phyloP scores from a whole-genome alignment of 2,797 vertebrate genomes.

The Agapornis canus region DNA sequence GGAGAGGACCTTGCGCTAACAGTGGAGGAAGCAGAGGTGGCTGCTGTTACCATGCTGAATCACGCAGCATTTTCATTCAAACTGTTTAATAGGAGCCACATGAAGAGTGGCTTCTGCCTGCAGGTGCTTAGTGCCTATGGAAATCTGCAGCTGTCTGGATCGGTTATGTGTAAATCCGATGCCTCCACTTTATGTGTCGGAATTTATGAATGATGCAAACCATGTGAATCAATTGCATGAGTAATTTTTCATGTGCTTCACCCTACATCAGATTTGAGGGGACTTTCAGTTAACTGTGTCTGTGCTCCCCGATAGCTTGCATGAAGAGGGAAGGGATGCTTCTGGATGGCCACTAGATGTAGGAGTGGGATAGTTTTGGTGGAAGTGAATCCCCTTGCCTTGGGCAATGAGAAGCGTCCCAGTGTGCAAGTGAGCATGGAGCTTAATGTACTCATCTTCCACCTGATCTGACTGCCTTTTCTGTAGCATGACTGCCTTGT shows the following conservation, averaged over 20 bases:
- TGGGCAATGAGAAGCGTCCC: not conserved
- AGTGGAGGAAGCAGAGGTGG: not conserved
- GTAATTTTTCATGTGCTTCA: constrained; percentile 12
- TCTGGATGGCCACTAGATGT: not conserved
- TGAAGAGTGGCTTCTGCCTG: constrained; percentile 41
- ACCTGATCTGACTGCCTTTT: not conserved
- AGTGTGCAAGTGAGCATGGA: not conserved
- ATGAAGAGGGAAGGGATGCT: not conserved
- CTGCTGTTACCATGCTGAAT: constrained; percentile 1
- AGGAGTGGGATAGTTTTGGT: not conserved
- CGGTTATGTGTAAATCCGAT: not conserved
- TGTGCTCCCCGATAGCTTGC: not conserved
- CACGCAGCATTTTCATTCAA: not conserved
- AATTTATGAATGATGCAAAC: constrained; percentile 15
- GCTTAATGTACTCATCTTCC: not conserved
- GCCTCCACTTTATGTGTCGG: not conserved
- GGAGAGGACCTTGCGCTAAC: not conserved
- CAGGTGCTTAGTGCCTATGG: constrained; percentile 3
- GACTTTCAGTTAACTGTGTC: not conserved
- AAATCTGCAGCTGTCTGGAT: constrained; percentile 57
- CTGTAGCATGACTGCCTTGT: not conserved
- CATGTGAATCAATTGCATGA: constrained; percentile 16
- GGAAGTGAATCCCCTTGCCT: not conserved
- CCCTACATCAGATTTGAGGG: not conserved
- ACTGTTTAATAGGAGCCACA: constrained; percentile 41